These are phyloP conservation scores for Nyctereutes procyonoides DNA, from an alignment of 2,113 vertebrate genomes.

Conservation along the genomic window DNA sequence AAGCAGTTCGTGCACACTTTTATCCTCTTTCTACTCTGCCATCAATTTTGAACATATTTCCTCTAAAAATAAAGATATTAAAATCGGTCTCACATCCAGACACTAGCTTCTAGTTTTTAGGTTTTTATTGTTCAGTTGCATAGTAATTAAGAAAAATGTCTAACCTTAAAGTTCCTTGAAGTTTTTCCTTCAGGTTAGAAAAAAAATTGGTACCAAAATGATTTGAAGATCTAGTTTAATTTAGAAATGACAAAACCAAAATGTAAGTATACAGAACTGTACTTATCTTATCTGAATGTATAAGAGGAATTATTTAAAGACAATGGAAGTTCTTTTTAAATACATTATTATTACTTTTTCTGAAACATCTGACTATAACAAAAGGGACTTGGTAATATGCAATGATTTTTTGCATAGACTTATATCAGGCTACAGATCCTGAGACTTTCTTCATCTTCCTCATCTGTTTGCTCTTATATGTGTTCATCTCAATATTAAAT, in stretches of 20 bases:
- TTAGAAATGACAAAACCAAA: slow-evolving; percentile 59
- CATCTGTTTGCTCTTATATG: slow-evolving; percentile 32
- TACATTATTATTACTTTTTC: neutral
- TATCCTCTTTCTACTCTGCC: neutral
- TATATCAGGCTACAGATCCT: neutral
- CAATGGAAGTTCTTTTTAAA: slow-evolving; percentile 24
- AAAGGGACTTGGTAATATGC: slow-evolving; percentile 7
- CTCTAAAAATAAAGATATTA: slow-evolving; percentile 23
- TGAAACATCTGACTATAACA: slow-evolving; percentile 12
- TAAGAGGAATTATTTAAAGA: slow-evolving; percentile 39
- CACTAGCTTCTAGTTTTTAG: slow-evolving; percentile 30
- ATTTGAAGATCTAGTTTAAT: slow-evolving; percentile 20
- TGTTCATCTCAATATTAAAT: slow-evolving; percentile 41
- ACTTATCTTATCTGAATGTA: neutral
- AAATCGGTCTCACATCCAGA: neutral
- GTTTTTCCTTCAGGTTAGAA: neutral
- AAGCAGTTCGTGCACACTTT: neutral
- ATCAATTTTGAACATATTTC: neutral
- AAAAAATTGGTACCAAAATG: neutral
- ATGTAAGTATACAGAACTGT: neutral
- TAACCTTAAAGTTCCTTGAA: slow-evolving; percentile 3
- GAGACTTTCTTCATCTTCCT: slow-evolving; percentile 16
- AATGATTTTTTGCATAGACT: slow-evolving; percentile 8
- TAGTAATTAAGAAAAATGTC: slow-evolving; percentile 44
- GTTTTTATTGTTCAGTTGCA: neutral